Conservation (phyloP, 2,797 vertebrate species). For the Semotilus atromaculatus region DNA sequence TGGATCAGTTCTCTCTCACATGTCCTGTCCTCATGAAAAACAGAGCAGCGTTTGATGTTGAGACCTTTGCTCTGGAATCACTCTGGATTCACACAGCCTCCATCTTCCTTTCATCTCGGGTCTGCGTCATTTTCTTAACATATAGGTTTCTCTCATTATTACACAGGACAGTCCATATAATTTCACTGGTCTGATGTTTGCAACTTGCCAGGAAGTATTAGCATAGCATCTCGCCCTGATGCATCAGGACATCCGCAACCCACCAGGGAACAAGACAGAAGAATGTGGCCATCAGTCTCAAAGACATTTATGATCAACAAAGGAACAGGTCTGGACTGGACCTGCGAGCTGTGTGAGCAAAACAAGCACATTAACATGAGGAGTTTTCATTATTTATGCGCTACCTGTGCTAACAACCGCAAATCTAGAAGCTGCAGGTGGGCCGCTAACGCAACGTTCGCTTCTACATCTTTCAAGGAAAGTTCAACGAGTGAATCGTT, state of each 20-base stretch:
- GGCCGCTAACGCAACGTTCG: not conserved
- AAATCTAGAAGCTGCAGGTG: slow-evolving; percentile 1
- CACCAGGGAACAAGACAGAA: not conserved
- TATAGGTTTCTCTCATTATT: not conserved
- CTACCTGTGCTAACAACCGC: slow-evolving; percentile 21
- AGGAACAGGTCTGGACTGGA: slow-evolving; percentile 18
- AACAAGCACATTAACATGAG: slow-evolving; percentile 15
- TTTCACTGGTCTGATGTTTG: slow-evolving; percentile 1
- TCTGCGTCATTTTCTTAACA: slow-evolving; percentile 13
- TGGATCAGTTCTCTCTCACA: slow-evolving; percentile 11
- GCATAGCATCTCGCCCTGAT: not conserved
- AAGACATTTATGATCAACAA: slow-evolving; percentile 31
- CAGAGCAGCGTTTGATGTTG: slow-evolving; percentile 27
- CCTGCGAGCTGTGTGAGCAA: not conserved
- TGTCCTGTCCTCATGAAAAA: slow-evolving; percentile 15
- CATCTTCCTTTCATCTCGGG: slow-evolving; percentile 25
- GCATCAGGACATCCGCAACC: not conserved
- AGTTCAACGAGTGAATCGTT: slow-evolving; percentile 3
- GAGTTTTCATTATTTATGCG: slow-evolving; percentile 6
- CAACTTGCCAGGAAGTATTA: slow-evolving; percentile 10
- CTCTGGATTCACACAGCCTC: not conserved
- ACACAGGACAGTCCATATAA: not conserved
- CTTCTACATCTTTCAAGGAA: slow-evolving; percentile 4
- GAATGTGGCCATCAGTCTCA: not conserved
- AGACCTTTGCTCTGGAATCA: slow-evolving; percentile 29